These are phyloP conservation scores for Atherinosoma microstoma DNA, from an alignment of 2,797 vertebrate species.

Conservation along the genomic window DNA sequence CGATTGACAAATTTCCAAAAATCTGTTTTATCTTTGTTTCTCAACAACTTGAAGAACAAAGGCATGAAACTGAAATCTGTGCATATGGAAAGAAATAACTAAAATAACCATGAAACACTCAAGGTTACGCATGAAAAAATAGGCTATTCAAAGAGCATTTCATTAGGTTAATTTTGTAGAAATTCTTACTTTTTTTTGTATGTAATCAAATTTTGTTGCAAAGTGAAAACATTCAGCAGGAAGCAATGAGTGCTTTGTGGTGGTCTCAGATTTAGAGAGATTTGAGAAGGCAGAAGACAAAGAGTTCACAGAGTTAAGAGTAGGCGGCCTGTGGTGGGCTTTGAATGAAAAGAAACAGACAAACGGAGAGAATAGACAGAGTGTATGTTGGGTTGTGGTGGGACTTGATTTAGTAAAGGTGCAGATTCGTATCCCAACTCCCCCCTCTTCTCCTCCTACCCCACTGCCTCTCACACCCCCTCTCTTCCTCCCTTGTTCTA, in stretches of 20 bases:
- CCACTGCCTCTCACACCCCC: conserved; percentile 75
- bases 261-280: conserved; percentile 81
- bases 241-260: conserved; percentile 72
- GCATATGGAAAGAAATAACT: no score
- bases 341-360: conserved; percentile 63
- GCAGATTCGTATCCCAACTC: conserved; percentile 78
- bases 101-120: no score
- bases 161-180: background rate
- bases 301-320: conserved; percentile 54
- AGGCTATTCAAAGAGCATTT: background rate
- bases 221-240: conserved; percentile 35
- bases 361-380: conserved; percentile 53
- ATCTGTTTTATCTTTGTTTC: no score
- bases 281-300: conserved; percentile 64
- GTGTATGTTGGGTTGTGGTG: conserved; percentile 74
- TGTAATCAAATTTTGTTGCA: conserved; percentile 13
- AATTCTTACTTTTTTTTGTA: background rate
- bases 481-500: conserved; percentile 86
- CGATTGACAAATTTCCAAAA: background rate
- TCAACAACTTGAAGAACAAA: no score
- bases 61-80: no score
- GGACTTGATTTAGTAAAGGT: conserved; percentile 82
- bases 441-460: conserved; percentile 66
- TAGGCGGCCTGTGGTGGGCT: conserved; percentile 81
- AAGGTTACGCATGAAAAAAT: background rate